Conservation (phyloP, 2,797 vertebrate genomes). For the Sebastes umbrosus region DNA sequence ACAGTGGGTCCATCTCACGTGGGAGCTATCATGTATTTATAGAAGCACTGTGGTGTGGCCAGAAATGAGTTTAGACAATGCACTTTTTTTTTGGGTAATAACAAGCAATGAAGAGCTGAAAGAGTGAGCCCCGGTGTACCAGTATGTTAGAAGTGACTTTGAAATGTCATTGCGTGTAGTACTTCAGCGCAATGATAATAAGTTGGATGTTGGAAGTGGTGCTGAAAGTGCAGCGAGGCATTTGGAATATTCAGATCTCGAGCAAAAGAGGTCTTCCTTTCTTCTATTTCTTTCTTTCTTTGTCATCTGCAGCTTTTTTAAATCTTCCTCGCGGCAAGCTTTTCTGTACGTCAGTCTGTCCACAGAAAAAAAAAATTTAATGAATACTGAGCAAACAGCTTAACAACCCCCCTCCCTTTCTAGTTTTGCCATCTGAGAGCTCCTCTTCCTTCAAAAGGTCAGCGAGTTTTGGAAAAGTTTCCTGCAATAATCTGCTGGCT, state of each 20-base stretch:
- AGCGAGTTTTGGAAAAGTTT: conserved; percentile 44
- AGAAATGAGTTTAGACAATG: conserved; percentile 70
- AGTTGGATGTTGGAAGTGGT: background rate
- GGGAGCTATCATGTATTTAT: conserved; percentile 78
- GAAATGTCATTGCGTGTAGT: conserved; percentile 13
- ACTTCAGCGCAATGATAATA: background rate
- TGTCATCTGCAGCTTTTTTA: background rate
- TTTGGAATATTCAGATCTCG: background rate
- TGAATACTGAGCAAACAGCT: background rate
- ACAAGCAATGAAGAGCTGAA: conserved; percentile 9
- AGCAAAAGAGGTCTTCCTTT: background rate
- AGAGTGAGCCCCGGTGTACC: background rate
- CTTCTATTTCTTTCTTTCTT: background rate
- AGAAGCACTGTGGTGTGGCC: conserved; percentile 69
- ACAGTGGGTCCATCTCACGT: conserved; percentile 77
- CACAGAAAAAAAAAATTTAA: background rate
- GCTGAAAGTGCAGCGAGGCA: conserved; percentile 3
- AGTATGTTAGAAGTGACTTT: conserved; percentile 19
- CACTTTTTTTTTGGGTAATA: conserved; percentile 38
- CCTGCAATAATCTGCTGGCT: conserved; percentile 34
- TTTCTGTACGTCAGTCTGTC: background rate
- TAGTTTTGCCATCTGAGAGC: conserved; percentile 7
- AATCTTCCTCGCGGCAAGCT: background rate
- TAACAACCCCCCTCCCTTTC: background rate
- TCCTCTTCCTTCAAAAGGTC: conserved; percentile 39